phyloP scores from a whole-genome alignment of 2,797 vertebrate species.

The Cuculus canorus region DNA sequence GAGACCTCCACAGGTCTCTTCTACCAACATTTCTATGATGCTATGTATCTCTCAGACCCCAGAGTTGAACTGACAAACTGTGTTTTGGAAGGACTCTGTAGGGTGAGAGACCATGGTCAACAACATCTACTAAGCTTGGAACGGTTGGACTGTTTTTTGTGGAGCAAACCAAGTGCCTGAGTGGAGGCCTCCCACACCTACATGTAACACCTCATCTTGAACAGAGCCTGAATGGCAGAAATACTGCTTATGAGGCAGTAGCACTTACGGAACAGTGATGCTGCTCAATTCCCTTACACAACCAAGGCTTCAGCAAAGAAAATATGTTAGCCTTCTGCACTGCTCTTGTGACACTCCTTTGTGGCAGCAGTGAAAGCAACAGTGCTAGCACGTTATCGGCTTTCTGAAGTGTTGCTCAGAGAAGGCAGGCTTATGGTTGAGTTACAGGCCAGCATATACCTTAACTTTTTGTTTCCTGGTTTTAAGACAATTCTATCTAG shows the following conservation, averaged over 20 bases:
- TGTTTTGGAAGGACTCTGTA: not conserved
- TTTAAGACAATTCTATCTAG: not conserved
- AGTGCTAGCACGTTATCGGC: not conserved
- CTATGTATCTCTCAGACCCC: not conserved
- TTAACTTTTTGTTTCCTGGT: not conserved
- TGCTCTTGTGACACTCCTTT: not conserved
- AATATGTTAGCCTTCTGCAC: not conserved
- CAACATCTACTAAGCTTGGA: not conserved
- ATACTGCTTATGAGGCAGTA: not conserved
- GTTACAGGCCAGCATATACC: not conserved
- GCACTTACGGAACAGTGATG: rapidly evolving
- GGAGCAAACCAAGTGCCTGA: not conserved
- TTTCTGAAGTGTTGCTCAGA: not conserved
- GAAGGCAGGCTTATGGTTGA: not conserved
- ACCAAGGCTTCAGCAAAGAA: not conserved
- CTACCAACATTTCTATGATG: not conserved
- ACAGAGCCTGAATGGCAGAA: not conserved
- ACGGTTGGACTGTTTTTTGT: not conserved
- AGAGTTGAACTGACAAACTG: not conserved
- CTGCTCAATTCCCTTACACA: not conserved
- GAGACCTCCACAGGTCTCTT: not conserved
- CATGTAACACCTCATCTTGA: not conserved
- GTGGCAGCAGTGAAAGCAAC: not conserved
- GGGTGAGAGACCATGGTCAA: not conserved
- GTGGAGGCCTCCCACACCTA: not conserved